Evolutionary conservation across 2,113 vertebrate genomes (phyloP), one percentile per base, ranked within the genome.

Genomic region (Circaetus gallicus): DNA sequence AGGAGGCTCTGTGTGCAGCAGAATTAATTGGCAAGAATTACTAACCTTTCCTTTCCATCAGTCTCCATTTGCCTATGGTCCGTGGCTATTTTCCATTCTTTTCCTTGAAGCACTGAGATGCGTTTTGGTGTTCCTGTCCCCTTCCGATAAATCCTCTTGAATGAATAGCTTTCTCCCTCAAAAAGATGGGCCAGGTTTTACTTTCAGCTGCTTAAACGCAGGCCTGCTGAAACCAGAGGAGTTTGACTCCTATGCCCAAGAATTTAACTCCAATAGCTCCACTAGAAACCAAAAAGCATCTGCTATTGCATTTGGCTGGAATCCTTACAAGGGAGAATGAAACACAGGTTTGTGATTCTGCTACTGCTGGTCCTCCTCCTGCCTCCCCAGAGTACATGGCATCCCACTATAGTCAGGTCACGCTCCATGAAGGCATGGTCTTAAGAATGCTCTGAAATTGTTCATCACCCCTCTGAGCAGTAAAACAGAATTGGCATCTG

Each of bases 361-460:
- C 45, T n/a, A 2, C 45, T 71, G 77, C 69, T 55, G 63, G n/a
- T 43, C 70, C 67, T 82, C 47, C 28, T 79, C 72, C 49, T 56
- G 24, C 62, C 69, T 78, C 31, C 59, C 82, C 36, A 16, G 31
- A 3, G 9, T 19, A 2, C 19, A 0, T 1, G 11, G 19, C 47
- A 47, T 67, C 83, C 62, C 16, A 9, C 43, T 16, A 0, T 12
- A 9, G 28, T 55, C 62, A 16, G 61, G 58, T 63, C 45, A 34
- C 3, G 1, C 25, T 16, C n/a, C 38, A 1, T 4, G 40, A n/a
- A 66, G 52, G 47, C 50, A n/a, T 0, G 2, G 49, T 29, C 58
- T 56, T 50, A 25, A 52, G 38, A 79, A 56, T 4, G 17, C 72
- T 63, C 73, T 47, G 63, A 74, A 80, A 78, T 55, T 40, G 36